phyloP scores from a whole-genome alignment of 2,797 vertebrate genomes.

The Scyliorhinus canicula region DNA sequence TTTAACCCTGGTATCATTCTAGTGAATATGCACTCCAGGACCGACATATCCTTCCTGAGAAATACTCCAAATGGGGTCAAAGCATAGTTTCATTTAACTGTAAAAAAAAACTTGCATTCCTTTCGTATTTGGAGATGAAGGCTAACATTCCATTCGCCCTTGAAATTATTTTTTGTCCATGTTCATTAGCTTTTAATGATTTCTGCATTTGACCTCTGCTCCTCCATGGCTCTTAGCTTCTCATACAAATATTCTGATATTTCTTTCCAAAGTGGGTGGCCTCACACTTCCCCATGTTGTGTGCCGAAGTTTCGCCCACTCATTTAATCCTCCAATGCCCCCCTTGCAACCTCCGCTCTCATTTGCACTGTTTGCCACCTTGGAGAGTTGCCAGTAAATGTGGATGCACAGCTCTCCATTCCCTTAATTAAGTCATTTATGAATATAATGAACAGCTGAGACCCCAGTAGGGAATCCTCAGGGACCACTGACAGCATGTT shows the following conservation, averaged over 20 bases:
- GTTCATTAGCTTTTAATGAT: not conserved
- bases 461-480: not conserved
- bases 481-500: not conserved
- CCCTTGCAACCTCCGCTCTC: not conserved
- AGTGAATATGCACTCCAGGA: not conserved
- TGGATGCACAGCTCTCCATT: not conserved
- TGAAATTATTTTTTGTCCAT: not conserved
- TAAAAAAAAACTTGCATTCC: not conserved
- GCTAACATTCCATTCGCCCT: not conserved
- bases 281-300: not conserved
- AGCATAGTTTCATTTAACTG: too few species aligned
- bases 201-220: not conserved
- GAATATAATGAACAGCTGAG: not conserved
- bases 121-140: not conserved
- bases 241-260: not conserved
- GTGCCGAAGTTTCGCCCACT: not conserved
- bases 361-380: not conserved
- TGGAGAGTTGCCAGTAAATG: not conserved
- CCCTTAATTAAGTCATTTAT: not conserved
- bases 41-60: not conserved
- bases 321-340: not conserved
- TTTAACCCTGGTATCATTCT: too few species aligned
- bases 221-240: not conserved
- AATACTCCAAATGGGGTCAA: not conserved
- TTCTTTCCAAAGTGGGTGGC: not conserved